These are phyloP conservation scores for Saccostrea echinata DNA, from an alignment of 1,140 invertebrate genomes.

Conservation along the genomic window DNA sequence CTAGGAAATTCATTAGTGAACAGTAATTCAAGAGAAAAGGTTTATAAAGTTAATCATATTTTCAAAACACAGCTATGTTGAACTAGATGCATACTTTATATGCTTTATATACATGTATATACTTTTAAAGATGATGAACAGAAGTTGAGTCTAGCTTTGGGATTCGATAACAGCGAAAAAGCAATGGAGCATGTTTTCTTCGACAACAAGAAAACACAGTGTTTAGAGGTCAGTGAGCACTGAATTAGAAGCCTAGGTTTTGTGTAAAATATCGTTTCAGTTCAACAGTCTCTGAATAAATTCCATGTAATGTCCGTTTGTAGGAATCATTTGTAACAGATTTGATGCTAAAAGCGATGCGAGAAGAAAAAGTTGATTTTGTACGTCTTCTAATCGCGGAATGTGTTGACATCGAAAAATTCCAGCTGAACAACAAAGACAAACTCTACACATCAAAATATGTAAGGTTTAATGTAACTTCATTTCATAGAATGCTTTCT, in stretches of 20 bases:
- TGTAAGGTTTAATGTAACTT: not conserved
- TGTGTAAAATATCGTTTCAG: not conserved
- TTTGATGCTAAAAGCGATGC: conserved; percentile 8
- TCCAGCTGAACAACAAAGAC: not conserved
- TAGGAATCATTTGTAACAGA: conserved; percentile 9
- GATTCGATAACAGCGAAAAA: conserved; percentile 19
- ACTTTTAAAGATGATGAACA: conserved; percentile 33
- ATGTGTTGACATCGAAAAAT: conserved; percentile 5
- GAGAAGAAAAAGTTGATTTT: conserved; percentile 21
- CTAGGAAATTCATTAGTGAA: not conserved
- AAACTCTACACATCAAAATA: conserved; percentile 31
- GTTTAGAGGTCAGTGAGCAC: not conserved
- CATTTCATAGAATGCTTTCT: no score
- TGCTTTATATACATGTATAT: no score
- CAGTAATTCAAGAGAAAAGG: not conserved
- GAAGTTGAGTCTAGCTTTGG: conserved; percentile 17
- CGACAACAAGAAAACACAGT: conserved; percentile 25
- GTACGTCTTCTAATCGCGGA: conserved; percentile 23
- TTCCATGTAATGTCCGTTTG: not conserved
- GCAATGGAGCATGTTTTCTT: conserved; percentile 29
- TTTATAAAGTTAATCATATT: not conserved
- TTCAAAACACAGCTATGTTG: not conserved
- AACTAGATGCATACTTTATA: no score
- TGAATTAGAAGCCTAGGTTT: not conserved
- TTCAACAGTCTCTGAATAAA: not conserved